phyloP scores from a whole-genome alignment of 2,797 vertebrate species.

The Argentina silus region DNA sequence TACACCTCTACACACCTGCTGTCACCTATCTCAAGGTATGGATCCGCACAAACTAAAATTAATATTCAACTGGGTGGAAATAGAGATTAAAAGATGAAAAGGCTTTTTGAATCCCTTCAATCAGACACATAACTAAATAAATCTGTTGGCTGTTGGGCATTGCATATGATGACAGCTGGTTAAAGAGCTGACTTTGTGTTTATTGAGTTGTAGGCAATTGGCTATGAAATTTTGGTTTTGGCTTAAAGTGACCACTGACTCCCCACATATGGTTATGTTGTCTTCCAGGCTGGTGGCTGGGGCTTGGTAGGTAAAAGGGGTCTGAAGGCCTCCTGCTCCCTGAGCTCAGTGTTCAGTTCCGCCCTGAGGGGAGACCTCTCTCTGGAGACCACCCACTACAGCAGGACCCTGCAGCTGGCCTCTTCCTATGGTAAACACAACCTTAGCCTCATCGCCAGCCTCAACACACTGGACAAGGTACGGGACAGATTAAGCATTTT shows the following conservation, averaged over 20 bases:
- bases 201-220: no score
- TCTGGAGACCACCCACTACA: constrained; percentile 71
- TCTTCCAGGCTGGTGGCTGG: constrained; percentile 48
- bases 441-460: constrained; percentile 76
- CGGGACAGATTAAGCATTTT: no score
- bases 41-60: neutral
- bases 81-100: no score
- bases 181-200: no score
- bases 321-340: constrained; percentile 69
- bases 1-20: constrained; percentile 77
- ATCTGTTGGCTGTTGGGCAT: no score
- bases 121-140: no score
- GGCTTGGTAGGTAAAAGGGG: constrained; percentile 64
- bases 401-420: constrained; percentile 76
- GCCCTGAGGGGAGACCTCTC: constrained; percentile 76
- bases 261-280: neutral
- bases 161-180: no score
- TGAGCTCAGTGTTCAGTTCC: constrained; percentile 81
- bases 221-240: no score
- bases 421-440: constrained; percentile 75
- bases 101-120: no score
- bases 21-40: constrained; percentile 82
- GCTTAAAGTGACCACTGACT: no score
- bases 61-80: no score
- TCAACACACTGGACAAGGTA: constrained; percentile 75